These are phyloP conservation scores for Diplogasteroides magnus DNA, from an alignment of 1,140 invertebrate species.

Conservation along the genomic window DNA sequence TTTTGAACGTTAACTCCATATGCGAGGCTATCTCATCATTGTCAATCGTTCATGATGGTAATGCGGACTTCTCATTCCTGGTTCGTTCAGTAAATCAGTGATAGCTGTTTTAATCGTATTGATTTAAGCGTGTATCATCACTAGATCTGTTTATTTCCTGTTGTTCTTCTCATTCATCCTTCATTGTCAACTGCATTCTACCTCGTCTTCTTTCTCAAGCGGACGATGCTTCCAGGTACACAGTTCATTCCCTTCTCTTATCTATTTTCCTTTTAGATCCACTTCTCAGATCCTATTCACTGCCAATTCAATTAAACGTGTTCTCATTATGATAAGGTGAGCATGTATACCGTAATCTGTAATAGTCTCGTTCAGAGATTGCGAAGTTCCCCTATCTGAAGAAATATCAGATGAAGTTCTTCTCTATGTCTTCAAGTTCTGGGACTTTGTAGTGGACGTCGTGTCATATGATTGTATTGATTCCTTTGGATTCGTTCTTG, in stretches of 20 bases:
- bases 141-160: no score
- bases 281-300: not conserved
- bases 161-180: not conserved
- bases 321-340: not conserved
- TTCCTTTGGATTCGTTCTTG: not conserved
- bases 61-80: no score
- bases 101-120: no score
- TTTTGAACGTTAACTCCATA: no score
- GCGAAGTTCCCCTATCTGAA: not conserved
- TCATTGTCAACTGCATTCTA: not conserved
- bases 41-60: no score
- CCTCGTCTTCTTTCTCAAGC: not conserved
- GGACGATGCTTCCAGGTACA: not conserved
- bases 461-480: not conserved
- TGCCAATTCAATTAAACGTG: not conserved
- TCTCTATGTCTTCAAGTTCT: not conserved
- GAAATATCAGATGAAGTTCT: not conserved
- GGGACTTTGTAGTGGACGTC: not conserved
- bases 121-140: no score
- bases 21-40: no score
- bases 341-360: not conserved
- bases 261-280: not conserved
- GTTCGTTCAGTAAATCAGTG: no score
- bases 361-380: not conserved
- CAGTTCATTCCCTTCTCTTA: no score